Evolutionary conservation across 2,113 vertebrate species (phyloP).

Genomic region (Callocephalon fimbriatum): DNA sequence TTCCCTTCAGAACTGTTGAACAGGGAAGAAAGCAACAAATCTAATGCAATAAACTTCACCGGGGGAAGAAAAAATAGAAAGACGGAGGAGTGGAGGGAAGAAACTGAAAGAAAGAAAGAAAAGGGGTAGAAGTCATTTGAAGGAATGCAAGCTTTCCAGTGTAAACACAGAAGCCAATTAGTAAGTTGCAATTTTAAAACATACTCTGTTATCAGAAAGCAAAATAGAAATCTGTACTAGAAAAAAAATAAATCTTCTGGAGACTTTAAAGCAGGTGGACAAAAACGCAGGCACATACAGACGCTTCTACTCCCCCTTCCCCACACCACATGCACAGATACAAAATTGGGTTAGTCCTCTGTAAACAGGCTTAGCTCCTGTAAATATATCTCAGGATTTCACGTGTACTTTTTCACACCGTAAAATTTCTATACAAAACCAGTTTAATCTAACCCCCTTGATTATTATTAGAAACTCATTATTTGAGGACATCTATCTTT

Average conservation of each 20-base stretch:
- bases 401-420: slow-evolving; percentile 11
- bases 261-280: background rate
- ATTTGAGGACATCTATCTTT: slow-evolving; percentile 63
- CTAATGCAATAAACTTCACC: background rate
- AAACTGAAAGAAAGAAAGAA: background rate
- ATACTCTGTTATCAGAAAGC: background rate
- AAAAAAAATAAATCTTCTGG: background rate
- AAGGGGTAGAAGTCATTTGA: background rate
- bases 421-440: slow-evolving; percentile 30
- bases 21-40: slow-evolving; percentile 7
- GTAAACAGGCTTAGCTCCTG: slow-evolving; percentile 46
- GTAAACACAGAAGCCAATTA: slow-evolving; percentile 29
- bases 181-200: slow-evolving; percentile 12
- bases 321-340: background rate
- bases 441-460: slow-evolving; percentile 48
- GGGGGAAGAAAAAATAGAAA: background rate
- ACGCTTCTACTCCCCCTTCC: background rate
- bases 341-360: slow-evolving; percentile 32
- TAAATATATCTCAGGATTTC: slow-evolving; percentile 50
- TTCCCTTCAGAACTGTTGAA: slow-evolving; percentile 7
- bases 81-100: background rate
- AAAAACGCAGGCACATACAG: background rate
- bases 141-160: background rate
- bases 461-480: slow-evolving; percentile 67
- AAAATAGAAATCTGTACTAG: background rate